Evolutionary conservation across 2,113 vertebrate genomes (phyloP).

Genomic region (Indicator maculatus): DNA sequence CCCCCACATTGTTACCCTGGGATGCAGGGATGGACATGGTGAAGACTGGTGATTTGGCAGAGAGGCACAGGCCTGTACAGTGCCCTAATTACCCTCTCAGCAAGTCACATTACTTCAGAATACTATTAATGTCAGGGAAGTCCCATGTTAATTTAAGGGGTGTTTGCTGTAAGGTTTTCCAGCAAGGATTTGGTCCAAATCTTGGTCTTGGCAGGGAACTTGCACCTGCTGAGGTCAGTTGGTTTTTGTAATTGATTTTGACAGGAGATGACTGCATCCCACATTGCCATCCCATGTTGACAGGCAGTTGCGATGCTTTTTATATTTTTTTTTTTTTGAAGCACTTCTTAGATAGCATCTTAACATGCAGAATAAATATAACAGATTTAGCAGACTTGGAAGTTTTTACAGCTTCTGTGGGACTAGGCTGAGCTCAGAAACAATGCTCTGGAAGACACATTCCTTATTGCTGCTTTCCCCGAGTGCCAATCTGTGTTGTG

Average conservation of each 20-base stretch:
- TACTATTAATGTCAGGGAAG: background rate
- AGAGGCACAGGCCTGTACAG: background rate
- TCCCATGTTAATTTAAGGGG: background rate
- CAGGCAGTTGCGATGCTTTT: background rate
- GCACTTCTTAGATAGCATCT: background rate
- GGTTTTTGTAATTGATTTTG: background rate
- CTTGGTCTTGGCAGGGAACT: background rate
- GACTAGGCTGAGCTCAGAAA: background rate
- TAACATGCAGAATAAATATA: background rate
- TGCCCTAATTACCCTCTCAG: background rate
- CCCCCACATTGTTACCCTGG: accelerated
- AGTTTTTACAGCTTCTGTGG: conserved; percentile 24
- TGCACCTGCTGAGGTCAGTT: background rate
- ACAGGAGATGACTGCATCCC: background rate
- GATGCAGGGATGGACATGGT: accelerated
- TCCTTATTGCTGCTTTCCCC: background rate
- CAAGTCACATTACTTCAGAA: background rate
- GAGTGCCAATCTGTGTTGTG: background rate
- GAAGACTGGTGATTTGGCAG: background rate
- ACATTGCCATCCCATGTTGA: background rate
- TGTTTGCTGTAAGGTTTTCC: background rate
- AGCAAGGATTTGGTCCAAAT: background rate
- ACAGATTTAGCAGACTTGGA: background rate
- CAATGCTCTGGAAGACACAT: background rate
- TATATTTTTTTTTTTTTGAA: background rate